phyloP scores from a whole-genome alignment of 2,113 vertebrate genomes.

The Micromys minutus region DNA sequence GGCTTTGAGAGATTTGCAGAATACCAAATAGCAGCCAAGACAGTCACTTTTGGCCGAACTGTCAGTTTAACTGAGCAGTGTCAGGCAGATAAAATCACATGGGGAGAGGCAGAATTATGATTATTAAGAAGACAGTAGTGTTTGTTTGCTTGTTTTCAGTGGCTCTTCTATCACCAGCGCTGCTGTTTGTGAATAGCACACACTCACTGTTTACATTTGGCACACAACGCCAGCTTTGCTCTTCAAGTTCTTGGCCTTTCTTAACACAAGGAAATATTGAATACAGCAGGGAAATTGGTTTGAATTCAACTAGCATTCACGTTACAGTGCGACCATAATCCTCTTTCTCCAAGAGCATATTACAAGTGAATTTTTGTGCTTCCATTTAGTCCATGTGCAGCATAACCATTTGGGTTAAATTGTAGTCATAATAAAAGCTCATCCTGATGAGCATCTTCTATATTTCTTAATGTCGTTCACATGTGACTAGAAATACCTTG shows the following conservation, averaged over 20 bases:
- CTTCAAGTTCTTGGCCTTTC: not conserved
- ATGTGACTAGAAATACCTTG: not conserved
- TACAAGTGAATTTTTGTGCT: not conserved
- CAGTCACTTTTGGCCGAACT: slow-evolving; percentile 45
- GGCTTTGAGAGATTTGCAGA: slow-evolving; percentile 59
- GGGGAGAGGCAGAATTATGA: slow-evolving; percentile 31
- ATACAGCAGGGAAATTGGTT: not conserved
- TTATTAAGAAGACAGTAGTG: slow-evolving; percentile 32
- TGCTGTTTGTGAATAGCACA: not conserved
- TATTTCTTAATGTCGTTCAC: not conserved
- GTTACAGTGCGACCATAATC: not conserved
- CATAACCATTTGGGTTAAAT: not conserved
- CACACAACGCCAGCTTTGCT: not conserved
- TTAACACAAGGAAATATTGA: slow-evolving; percentile 5
- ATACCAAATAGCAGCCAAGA: slow-evolving; percentile 40
- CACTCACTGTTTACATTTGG: not conserved
- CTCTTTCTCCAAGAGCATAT: not conserved
- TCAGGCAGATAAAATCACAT: slow-evolving; percentile 40
- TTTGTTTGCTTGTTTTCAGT: not conserved
- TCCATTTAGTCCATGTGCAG: not conserved
- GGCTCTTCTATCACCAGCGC: not conserved
- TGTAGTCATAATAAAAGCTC: not conserved
- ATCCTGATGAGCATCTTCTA: not conserved
- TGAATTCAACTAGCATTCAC: not conserved
- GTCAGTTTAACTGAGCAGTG: slow-evolving; percentile 19